Conservation (phyloP, 64 coral and sea anemone species). For the Actinia equina region DNA sequence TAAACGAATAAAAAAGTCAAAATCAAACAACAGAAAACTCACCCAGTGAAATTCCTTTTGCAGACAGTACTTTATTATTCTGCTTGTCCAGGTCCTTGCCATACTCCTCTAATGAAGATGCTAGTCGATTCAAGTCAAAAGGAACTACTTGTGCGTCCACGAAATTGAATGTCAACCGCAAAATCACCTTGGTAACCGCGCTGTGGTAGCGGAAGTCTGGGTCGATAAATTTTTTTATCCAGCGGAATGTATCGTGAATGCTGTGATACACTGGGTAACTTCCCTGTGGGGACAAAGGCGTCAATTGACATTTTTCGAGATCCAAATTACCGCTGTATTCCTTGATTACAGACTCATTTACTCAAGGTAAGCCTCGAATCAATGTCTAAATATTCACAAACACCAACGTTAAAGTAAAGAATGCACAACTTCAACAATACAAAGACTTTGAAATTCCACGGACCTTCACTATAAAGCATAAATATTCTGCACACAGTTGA, state of each 20-base stretch:
- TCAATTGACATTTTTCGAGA: too few relatives aligned
- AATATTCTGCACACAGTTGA: too few relatives aligned
- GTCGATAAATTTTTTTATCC: conserved; percentile 90
- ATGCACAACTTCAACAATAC: too few relatives aligned
- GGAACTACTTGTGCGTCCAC: conserved; percentile 56
- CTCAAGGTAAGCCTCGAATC: too few relatives aligned
- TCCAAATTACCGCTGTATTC: too few relatives aligned
- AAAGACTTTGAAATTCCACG: too few relatives aligned
- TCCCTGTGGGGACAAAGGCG: neutral
- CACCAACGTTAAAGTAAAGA: too few relatives aligned
- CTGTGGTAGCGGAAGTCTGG: conserved; percentile 71
- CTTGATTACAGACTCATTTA: too few relatives aligned
- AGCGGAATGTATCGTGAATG: conserved; percentile 77
- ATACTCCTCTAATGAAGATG: conserved; percentile 34
- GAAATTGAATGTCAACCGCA: conserved; percentile 35
- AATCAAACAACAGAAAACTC: conserved; percentile 13
- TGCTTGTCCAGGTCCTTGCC: conserved; percentile 33
- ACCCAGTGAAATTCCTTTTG: conserved; percentile 69
- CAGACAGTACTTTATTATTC: conserved; percentile 29
- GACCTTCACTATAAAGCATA: too few relatives aligned
- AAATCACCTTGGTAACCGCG: conserved; percentile 55
- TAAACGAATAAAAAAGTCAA: neutral
- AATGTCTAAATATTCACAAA: too few relatives aligned
- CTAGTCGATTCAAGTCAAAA: conserved; percentile 54
- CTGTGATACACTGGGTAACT: conserved; percentile 82